Evolutionary conservation across 2,888 invertebrate genomes (phyloP), one percentile per base, ranked within the genome.

Genomic region (Macrosiphum euphorbiae): DNA sequence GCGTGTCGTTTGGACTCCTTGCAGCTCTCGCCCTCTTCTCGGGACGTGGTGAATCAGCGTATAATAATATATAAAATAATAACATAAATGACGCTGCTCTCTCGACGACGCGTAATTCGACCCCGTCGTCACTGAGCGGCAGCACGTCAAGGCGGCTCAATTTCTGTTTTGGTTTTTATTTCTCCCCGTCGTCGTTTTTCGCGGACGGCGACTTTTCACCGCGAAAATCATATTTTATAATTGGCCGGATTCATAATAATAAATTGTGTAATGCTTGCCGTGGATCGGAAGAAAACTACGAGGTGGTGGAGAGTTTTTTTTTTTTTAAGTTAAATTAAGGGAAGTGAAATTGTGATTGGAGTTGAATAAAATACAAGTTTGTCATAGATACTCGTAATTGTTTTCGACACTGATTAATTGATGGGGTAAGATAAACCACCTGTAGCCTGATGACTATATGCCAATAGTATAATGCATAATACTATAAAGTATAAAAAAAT

Each of bases 21-120:
- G 41, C 88, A 41, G 61, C 41, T 89, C 87, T 47, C 28, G 11
- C 41, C 58, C 85, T n/a, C 24, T 26, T n/a, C 24, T 44, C 7
- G 26, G 8, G 84, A 28, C 44, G 24, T 13, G 47, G 86, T 86
- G 92, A 92, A 58, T 87, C 92, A 92, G 87, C 92, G 92, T 92
- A 35, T 78, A 87, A 92, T 41, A 85, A 91, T 47, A 67, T 78
- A 35, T 78, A 35, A 35, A 78, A 78, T 78, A 78, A 78, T 35
- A 78, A 41, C 78, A 78, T 35, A 78, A 78, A 78, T 78, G 78
- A 20, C 50, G 87, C 20, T 47, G 35, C 28, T 44, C 52, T 91
- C 90, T 20, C 4, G 55, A 47, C 44, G 55, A n/a, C 85, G 28
- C 20, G 91, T 47, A 91, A 91, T 86, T 91, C 85, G 91, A 91